Evolutionary conservation across 2,797 vertebrate genomes (phyloP).

Genomic region (Rachycentron canadum): DNA sequence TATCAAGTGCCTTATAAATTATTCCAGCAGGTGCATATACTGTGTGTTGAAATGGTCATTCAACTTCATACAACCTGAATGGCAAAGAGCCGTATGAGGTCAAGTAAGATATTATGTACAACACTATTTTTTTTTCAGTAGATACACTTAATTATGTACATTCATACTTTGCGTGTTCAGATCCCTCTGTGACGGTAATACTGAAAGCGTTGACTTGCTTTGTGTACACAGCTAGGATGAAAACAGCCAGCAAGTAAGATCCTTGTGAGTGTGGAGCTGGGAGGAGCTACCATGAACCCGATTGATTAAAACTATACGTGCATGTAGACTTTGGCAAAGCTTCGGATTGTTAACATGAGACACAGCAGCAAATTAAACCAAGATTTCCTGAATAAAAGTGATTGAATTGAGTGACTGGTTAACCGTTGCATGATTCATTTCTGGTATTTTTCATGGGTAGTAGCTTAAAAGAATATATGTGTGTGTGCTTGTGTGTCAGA

Average conservation of each 20-base stretch:
- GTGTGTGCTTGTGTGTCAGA: conserved; percentile 38
- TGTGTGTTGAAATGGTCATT: conserved; percentile 26
- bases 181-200: conserved; percentile 53
- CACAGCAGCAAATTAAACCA: conserved; percentile 29
- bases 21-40: conserved; percentile 27
- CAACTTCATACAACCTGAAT: conserved; percentile 33
- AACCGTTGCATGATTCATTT: background rate
- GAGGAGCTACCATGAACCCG: conserved; percentile 3
- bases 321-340: conserved; percentile 58
- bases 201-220: conserved; percentile 38
- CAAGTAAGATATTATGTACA: conserved; percentile 53
- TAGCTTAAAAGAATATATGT: background rate
- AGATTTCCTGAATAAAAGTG: background rate
- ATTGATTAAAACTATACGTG: conserved; percentile 21
- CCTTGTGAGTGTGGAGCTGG: conserved; percentile 22
- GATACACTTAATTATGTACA: conserved; percentile 63
- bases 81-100: conserved; percentile 25
- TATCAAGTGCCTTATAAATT: conserved; percentile 22
- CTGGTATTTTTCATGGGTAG: background rate
- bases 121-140: conserved; percentile 37
- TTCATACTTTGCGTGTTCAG: conserved; percentile 43
- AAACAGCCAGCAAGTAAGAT: conserved; percentile 4
- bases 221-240: conserved; percentile 1
- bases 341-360: conserved; percentile 46
- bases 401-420: background rate